phyloP scores from a whole-genome alignment of 2,113 vertebrate genomes.

The Petrocephalus microphthalmus region DNA sequence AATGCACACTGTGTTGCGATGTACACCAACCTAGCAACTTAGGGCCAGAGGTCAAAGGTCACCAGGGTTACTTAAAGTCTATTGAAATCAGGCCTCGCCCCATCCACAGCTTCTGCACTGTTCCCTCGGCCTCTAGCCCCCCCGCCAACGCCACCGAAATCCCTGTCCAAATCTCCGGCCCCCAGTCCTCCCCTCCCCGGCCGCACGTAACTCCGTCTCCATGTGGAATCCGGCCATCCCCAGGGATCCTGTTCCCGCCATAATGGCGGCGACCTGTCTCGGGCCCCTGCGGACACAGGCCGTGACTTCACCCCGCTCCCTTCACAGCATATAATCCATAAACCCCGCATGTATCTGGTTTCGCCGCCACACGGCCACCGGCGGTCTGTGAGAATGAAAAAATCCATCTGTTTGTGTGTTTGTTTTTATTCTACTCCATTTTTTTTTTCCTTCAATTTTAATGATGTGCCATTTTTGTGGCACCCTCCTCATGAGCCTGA shows the following conservation, averaged over 20 bases:
- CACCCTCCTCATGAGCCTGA: neutral
- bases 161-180: neutral
- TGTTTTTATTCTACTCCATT: neutral
- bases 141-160: neutral
- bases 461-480: neutral
- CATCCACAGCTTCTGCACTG: neutral
- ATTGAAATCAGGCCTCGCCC: neutral
- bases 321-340: neutral
- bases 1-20: slow-evolving; percentile 17
- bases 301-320: neutral
- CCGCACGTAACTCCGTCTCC: neutral
- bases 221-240: slow-evolving; percentile 14
- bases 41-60: neutral
- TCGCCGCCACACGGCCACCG: neutral
- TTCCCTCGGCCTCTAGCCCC: neutral
- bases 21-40: neutral
- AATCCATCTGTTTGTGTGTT: neutral
- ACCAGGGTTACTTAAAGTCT: neutral
- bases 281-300: neutral
- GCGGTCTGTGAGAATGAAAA: neutral
- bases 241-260: neutral
- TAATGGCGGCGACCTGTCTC: neutral
- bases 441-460: neutral
- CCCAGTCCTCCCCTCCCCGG: neutral
- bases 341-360: neutral